Conservation (phyloP, 2,888 invertebrate species). For the Nymphalis urticae region DNA sequence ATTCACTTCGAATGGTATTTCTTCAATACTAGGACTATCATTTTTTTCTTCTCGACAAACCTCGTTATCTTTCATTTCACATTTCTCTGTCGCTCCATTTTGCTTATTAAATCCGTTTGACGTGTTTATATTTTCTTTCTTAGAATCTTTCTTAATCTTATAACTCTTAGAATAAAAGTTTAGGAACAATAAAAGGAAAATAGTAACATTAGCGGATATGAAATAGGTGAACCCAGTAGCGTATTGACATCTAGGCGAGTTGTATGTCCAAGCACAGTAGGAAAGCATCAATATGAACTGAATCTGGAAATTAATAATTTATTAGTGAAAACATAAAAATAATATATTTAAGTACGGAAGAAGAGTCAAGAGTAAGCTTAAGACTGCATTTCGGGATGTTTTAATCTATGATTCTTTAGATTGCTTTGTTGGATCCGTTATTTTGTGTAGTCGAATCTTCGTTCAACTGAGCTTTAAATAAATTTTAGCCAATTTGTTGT, state of each 20-base stretch:
- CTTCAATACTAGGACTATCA: conserved; percentile 51
- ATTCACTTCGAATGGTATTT: conserved; percentile 60
- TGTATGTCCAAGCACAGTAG: conserved; percentile 81
- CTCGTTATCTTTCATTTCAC: conserved; percentile 49
- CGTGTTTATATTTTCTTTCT: conserved; percentile 52
- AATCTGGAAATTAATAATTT: conserved; percentile 60
- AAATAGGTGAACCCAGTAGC: conserved; percentile 81
- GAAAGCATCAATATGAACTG: conserved; percentile 86
- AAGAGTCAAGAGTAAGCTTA: no score
- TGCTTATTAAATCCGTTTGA: conserved; percentile 51
- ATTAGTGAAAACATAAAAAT: background rate
- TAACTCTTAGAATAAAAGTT: conserved; percentile 85
- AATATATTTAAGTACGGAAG: no score
- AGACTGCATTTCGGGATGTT: no score
- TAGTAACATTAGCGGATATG: conserved; percentile 78
- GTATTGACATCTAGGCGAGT: conserved; percentile 82
- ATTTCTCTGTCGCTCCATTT: conserved; percentile 45
- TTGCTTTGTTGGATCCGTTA: no score
- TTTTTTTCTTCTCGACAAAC: conserved; percentile 50
- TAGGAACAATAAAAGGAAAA: conserved; percentile 85
- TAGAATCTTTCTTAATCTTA: conserved; percentile 55
- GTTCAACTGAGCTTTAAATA: no score
- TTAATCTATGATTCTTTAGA: no score
- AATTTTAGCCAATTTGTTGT: no score
- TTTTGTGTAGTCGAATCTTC: no score